Evolutionary conservation across 2,113 vertebrate genomes (phyloP).

Genomic region (Xenus cinereus): DNA sequence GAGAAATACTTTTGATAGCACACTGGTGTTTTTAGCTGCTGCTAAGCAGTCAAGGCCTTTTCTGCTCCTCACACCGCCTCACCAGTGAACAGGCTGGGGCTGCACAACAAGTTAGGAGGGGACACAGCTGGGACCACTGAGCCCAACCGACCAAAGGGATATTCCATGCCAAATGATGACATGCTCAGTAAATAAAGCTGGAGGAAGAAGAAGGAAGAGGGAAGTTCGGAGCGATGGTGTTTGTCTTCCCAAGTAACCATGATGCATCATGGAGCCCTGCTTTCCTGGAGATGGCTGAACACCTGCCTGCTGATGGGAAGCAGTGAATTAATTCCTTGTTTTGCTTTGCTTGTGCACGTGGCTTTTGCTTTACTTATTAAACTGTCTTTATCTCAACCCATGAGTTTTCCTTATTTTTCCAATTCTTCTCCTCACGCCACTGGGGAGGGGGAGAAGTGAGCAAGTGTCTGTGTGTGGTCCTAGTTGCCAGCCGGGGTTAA

Average conservation of each 20-base stretch:
- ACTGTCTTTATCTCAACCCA: neutral
- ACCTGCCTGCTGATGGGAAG: neutral
- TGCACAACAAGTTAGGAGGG: neutral
- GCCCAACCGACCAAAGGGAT: neutral
- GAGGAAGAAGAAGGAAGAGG: neutral
- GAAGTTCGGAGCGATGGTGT: neutral
- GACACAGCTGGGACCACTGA: neutral
- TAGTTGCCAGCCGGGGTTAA: neutral
- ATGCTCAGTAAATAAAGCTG: neutral
- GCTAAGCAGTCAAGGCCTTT: neutral
- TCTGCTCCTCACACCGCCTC: neutral
- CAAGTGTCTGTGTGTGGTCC: neutral
- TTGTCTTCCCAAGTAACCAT: neutral
- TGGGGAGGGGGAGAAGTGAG: neutral
- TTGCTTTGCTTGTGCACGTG: neutral
- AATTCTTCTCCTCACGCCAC: neutral
- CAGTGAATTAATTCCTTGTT: neutral
- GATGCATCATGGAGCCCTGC: neutral
- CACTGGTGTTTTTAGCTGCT: neutral
- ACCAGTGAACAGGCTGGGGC: neutral
- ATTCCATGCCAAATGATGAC: neutral
- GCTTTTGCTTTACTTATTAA: neutral
- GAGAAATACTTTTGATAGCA: neutral
- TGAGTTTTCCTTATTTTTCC: neutral
- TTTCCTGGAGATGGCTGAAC: neutral